Evolutionary conservation across 2,113 vertebrate genomes (phyloP).

Genomic region (Gymnarchus niloticus): DNA sequence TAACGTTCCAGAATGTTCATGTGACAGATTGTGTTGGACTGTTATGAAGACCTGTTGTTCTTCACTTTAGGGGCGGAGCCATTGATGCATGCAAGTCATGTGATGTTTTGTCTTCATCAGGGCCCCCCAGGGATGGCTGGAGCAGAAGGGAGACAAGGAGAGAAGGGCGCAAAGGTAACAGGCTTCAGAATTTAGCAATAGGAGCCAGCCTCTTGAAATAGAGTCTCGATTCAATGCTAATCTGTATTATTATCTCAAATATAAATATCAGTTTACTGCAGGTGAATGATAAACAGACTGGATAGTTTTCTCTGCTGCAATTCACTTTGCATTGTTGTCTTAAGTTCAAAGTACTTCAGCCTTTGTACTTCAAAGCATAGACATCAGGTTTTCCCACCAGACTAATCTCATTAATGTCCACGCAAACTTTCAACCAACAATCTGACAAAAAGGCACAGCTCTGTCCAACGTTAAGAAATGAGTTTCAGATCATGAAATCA

Average conservation of each 20-base stretch:
- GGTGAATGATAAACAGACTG: background rate
- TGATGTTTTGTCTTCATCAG: background rate
- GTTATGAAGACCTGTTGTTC: background rate
- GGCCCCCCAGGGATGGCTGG: background rate
- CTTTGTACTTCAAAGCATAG: background rate
- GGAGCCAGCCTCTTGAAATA: background rate
- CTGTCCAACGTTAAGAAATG: background rate
- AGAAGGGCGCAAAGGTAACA: background rate
- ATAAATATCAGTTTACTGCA: background rate
- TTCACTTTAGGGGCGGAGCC: background rate
- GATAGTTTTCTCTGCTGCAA: background rate
- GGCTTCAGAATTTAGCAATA: no score
- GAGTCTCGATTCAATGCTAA: background rate
- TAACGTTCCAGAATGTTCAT: background rate
- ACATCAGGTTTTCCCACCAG: background rate
- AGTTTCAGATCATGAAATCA: background rate
- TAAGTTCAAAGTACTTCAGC: slow-evolving; percentile 4
- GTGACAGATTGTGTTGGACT: background rate
- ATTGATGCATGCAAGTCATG: background rate
- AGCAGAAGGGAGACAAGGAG: slow-evolving; percentile 1
- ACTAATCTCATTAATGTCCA: background rate
- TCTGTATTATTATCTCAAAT: background rate
- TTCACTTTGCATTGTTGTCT: background rate
- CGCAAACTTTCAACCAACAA: background rate
- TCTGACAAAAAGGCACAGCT: background rate